Conservation (phyloP, 2,113 vertebrate species). For the Sardina pilchardus region DNA sequence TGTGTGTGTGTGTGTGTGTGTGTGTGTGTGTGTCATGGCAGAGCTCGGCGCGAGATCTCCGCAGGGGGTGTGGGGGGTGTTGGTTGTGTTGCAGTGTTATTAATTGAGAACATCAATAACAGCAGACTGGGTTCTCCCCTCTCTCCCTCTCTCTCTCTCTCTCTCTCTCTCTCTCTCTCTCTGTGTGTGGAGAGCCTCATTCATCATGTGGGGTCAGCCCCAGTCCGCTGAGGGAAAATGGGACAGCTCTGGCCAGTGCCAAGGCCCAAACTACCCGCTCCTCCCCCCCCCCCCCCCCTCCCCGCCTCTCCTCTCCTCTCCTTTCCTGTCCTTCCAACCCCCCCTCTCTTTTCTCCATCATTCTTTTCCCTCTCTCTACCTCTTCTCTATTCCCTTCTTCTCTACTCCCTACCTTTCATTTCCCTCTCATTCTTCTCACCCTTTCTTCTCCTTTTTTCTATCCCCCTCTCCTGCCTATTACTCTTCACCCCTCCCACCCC, state of each 20-base stretch:
- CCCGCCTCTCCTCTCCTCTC: neutral
- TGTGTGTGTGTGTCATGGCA: constrained; percentile 3
- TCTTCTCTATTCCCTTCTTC: neutral
- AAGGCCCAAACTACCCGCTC: constrained; percentile 18
- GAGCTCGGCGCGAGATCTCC: constrained; percentile 40
- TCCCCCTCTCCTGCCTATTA: too few species aligned
- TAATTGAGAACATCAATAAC: constrained; percentile 75
- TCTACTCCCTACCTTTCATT: neutral
- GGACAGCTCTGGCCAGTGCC: constrained; percentile 62
- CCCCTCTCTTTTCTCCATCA: neutral
- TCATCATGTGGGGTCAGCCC: constrained; percentile 69
- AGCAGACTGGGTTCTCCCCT: constrained; percentile 58
- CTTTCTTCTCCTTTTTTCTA: too few species aligned
- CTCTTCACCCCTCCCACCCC: too few species aligned
- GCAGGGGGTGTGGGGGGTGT: neutral
- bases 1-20: neutral
- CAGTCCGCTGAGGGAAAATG: constrained; percentile 63
- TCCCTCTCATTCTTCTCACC: too few species aligned
- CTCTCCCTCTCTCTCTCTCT: neutral
- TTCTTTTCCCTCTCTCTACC: neutral
- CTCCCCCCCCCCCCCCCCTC: neutral
- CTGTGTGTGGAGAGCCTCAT: constrained; percentile 54
- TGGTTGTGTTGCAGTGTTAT: constrained; percentile 48
- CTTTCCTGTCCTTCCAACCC: neutral
- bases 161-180: too few species aligned